Evolutionary conservation across 2,113 vertebrate species (phyloP), one percentile per base, ranked within the genome.

Genomic region (Sinocyclocheilus anophthalmus): DNA sequence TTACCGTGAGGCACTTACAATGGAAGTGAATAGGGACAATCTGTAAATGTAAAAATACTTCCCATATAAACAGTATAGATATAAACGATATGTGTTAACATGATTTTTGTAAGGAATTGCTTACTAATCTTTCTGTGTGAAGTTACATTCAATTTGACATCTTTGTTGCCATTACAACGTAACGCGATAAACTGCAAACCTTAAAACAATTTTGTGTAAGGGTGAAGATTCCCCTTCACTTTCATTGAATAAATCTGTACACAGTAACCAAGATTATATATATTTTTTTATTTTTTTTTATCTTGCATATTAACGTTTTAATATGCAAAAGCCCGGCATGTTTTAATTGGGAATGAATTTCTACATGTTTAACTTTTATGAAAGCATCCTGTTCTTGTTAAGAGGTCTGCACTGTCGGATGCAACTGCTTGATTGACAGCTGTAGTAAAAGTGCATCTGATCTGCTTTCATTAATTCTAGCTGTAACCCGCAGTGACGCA

Each of bases 401-500:
- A 85, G 30, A 83, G 57, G 55, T 57, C 67, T 63, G 55, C 80
- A 85, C 55, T 57, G 75, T 88, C 78, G 37, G 85, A 87, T 84
- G 3, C 84, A 78, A 87, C 87, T 85, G 22, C 84, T 39, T 91
- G 86, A 93, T 89, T 76, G 87, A 88, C 90, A 88, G 87, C 84
- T 87, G 72, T 88, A 85, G 88, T 92, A 92, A 91, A 89, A 86
- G 83, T 88, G 86, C 87, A 85, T 20, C 87, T 88, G 89, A 87
- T 79, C 81, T 90, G 82, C 81, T 59, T 85, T 81, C 79, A 57
- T 55, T 50, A 76, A 78, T 85, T 84, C 33, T 77, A 5, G 76
- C 42, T 67, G 26, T 93, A 91, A 92, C 92, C 90, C 86, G 87
- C 87, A 87, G 85, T 94, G 92, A 92, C 86, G 84, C 91, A 88